phyloP scores from a whole-genome alignment of 2,113 vertebrate genomes.

The Glareola pratincola region DNA sequence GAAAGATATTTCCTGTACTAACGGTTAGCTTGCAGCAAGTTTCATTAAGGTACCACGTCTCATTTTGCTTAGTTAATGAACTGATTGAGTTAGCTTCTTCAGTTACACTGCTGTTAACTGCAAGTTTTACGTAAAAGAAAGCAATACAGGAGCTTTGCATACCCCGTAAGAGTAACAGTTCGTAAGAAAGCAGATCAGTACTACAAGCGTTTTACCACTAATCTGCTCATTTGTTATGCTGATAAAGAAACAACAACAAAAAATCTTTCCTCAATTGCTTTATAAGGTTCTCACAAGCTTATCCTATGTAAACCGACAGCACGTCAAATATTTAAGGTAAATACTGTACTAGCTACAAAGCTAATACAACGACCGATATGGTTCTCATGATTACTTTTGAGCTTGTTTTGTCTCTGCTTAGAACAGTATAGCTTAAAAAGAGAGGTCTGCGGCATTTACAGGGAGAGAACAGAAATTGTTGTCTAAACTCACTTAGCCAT shows the following conservation, averaged over 20 bases:
- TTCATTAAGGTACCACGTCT: constrained; percentile 48
- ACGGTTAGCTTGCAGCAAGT: constrained; percentile 34
- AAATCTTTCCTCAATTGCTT: neutral
- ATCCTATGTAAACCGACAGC: neutral
- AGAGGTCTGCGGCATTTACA: neutral
- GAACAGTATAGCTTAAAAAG: constrained; percentile 1
- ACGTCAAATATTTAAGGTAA: constrained; percentile 28
- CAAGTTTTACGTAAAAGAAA: neutral
- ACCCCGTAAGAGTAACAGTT: neutral
- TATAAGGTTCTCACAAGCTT: neutral
- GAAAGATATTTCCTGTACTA: constrained; percentile 54
- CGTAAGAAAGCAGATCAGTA: constrained; percentile 7
- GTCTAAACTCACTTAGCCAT: neutral
- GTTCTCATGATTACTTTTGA: neutral
- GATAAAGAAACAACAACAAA: constrained; percentile 2
- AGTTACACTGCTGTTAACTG: neutral
- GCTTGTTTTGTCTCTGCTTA: constrained; percentile 32
- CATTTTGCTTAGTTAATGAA: constrained; percentile 54
- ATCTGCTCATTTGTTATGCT: neutral
- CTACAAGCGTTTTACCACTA: neutral
- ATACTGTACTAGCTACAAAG: constrained; percentile 27
- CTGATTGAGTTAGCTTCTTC: constrained; percentile 42
- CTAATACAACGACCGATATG: neutral
- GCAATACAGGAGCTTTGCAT: neutral
- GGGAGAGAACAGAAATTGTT: neutral